phyloP scores from a whole-genome alignment of 53 echinoderm and acorn worm genomes.

The Temnopleurus reevesii region DNA sequence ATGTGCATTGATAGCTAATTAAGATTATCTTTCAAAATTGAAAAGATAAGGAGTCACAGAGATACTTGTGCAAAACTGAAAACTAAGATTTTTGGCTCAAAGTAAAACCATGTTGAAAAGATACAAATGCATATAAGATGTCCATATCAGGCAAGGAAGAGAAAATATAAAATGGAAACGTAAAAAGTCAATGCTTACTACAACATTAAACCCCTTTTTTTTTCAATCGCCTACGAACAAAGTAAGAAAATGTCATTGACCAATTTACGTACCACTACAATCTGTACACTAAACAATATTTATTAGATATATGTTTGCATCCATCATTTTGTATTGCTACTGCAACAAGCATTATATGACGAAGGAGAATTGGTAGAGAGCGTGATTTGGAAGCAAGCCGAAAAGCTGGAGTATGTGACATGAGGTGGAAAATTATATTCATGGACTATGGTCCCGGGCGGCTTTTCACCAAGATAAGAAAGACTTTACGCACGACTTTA shows the following conservation, averaged over 20 bases:
- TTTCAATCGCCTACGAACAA: too few relatives aligned
- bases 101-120: not conserved
- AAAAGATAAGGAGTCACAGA: slow-evolving; percentile 23
- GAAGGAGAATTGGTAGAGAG: not conserved
- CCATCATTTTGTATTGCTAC: slow-evolving; percentile 8
- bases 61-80: not conserved
- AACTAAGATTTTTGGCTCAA: not conserved
- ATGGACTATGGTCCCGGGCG: too few relatives aligned
- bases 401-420: not conserved
- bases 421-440: too few relatives aligned
- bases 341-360: not conserved
- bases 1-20: slow-evolving; percentile 10
- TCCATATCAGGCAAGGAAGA: not conserved
- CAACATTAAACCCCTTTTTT: not conserved
- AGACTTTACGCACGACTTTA: too few relatives aligned
- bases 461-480: too few relatives aligned
- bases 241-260: not conserved
- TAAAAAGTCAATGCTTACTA: not conserved
- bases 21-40: not conserved
- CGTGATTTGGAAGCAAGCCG: not conserved
- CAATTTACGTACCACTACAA: not conserved
- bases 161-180: not conserved
- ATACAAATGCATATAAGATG: not conserved
- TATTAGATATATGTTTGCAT: not conserved
- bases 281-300: not conserved